A percentile compares a stretch with the other conserved stretches of the same genome.
Evolutionary conservation across 2,797 vertebrate genomes (phyloP).

Genomic region (Centroberyx gerrardi): DNA sequence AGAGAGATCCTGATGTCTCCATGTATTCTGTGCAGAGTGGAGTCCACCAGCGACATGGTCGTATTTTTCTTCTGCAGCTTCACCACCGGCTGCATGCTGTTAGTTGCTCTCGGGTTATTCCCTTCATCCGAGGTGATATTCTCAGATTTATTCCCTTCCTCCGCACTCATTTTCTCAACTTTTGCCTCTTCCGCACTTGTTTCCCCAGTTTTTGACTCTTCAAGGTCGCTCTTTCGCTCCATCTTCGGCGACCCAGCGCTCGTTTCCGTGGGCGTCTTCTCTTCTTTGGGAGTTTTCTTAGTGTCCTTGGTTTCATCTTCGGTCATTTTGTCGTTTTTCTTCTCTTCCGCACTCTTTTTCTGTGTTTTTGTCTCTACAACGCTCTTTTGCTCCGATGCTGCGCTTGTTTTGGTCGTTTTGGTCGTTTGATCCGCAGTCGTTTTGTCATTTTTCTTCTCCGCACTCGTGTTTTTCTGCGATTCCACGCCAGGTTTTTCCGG

Average conservation of each 20-base stretch:
- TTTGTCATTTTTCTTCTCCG: not conserved
- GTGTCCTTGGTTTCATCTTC: no score
- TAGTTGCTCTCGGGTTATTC: no score
- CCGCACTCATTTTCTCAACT: not conserved
- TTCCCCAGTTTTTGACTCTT: no score
- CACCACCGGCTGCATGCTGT: not conserved
- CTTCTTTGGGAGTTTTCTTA: not conserved
- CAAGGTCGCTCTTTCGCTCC: no score
- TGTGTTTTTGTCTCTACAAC: rapidly evolving
- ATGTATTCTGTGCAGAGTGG: conserved; percentile 82
- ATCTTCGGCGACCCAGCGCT: not conserved
- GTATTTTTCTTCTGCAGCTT: conserved; percentile 26
- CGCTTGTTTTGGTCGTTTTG: not conserved
- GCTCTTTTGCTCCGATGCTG: not conserved
- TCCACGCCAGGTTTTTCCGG: not conserved
- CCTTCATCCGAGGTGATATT: no score
- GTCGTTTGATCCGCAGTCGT: not conserved
- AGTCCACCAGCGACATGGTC: conserved; percentile 74
- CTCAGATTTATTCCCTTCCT: conserved; percentile 9
- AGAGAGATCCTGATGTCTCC: conserved; percentile 86
- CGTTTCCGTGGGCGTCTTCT: not conserved
- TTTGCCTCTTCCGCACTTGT: no score
- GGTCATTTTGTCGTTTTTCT: not conserved
- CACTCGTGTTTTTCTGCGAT: not conserved
- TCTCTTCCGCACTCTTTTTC: not conserved